Evolutionary conservation across 2,113 vertebrate species (phyloP).

Genomic region (Xerus inauris): DNA sequence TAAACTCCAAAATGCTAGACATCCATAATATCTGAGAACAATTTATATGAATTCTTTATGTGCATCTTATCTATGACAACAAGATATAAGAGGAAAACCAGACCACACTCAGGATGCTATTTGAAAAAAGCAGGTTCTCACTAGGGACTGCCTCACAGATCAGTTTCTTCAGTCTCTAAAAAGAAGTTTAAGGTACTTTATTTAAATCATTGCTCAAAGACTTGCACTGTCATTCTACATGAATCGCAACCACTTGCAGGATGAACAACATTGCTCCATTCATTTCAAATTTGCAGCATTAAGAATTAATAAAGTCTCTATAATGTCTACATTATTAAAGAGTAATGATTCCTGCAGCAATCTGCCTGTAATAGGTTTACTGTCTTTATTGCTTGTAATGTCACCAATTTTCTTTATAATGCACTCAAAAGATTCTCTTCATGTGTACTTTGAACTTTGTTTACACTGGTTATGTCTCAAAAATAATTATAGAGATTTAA

Average conservation of each 20-base stretch:
- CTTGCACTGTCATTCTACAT: background rate
- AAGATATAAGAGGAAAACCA: constrained; percentile 69
- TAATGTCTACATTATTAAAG: constrained; percentile 70
- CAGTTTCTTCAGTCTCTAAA: constrained; percentile 39
- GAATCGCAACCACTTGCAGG: constrained; percentile 52
- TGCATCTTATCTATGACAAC: constrained; percentile 35
- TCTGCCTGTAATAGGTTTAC: constrained; percentile 66
- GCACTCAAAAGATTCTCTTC: constrained; percentile 55
- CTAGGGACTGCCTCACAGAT: constrained; percentile 50
- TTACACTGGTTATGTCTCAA: constrained; percentile 78
- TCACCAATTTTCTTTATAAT: constrained; percentile 68
- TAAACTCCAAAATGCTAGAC: constrained; percentile 16
- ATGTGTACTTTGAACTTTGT: constrained; percentile 79
- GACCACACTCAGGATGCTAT: constrained; percentile 15
- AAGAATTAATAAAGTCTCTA: constrained; percentile 79
- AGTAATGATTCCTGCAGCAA: constrained; percentile 74
- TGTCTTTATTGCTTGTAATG: constrained; percentile 77
- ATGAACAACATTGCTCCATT: constrained; percentile 61
- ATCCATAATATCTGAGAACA: background rate
- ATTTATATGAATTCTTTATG: constrained; percentile 13
- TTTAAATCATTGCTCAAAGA: constrained; percentile 54
- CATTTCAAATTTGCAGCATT: constrained; percentile 72
- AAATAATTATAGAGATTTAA: constrained; percentile 80
- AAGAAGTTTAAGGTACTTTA: constrained; percentile 52
- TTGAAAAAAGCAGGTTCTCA: constrained; percentile 47